These are phyloP conservation scores for Pachypanchax playfairii DNA, from an alignment of 2,113 vertebrate species.

Conservation along the genomic window DNA sequence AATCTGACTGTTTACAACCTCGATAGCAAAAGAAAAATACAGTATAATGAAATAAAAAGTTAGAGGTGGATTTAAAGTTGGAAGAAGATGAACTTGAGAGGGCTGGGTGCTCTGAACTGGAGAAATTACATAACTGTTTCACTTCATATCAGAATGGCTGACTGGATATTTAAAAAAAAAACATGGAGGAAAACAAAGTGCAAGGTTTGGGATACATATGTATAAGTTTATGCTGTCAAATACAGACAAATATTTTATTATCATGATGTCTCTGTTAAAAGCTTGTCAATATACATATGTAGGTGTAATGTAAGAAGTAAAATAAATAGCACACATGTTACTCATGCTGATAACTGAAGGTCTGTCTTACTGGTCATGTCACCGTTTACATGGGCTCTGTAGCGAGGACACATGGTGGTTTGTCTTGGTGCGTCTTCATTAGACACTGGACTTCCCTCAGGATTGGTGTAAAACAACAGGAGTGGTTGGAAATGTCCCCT, in stretches of 20 bases:
- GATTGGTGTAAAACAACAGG: conserved; percentile 94
- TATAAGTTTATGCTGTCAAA: not conserved
- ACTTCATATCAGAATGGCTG: too few species aligned
- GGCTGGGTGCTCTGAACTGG: too few species aligned
- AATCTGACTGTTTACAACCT: too few species aligned
- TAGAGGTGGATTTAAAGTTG: not conserved
- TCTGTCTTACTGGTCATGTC: conserved; percentile 82
- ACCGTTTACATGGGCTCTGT: conserved; percentile 82
- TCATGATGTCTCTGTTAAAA: too few species aligned
- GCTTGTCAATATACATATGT: not conserved
- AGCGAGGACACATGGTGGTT: conserved; percentile 88
- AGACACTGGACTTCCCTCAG: conserved; percentile 90
- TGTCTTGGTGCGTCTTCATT: conserved; percentile 93
- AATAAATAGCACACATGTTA: not conserved
- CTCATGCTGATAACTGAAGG: not conserved
- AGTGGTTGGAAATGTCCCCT: conserved; percentile 95
- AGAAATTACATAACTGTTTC: too few species aligned
- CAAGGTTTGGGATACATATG: too few species aligned
- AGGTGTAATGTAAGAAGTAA: too few species aligned
- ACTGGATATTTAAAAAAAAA: not conserved
- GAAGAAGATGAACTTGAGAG: not conserved
- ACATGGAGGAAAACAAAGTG: too few species aligned
- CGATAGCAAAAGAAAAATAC: too few species aligned
- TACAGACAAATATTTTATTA: not conserved
- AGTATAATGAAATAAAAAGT: too few species aligned